These are phyloP conservation scores for Cyclura pinguis DNA, from an alignment of 2,797 vertebrate species.

Conservation along the genomic window DNA sequence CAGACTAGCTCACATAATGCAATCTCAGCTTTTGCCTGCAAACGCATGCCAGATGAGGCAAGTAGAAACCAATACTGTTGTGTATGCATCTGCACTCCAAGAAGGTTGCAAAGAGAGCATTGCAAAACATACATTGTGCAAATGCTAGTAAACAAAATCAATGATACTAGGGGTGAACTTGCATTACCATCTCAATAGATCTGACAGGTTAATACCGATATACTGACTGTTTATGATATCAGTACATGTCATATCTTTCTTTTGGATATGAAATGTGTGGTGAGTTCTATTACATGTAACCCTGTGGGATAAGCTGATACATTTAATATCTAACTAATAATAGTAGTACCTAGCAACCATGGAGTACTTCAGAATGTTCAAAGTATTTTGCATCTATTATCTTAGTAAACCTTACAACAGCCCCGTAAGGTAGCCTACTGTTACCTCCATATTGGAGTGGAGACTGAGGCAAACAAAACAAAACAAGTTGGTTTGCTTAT, in stretches of 20 bases:
- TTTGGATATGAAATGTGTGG: constrained; percentile 48
- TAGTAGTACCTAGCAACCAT: not conserved
- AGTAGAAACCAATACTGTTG: constrained; percentile 49
- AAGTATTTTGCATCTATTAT: not conserved
- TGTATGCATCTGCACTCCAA: constrained; percentile 62
- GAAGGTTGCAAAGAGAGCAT: not conserved
- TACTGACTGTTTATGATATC: constrained; percentile 56
- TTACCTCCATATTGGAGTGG: not conserved
- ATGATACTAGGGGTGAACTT: accelerated
- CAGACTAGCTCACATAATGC: constrained; percentile 58
- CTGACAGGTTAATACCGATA: constrained; percentile 46
- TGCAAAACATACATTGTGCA: constrained; percentile 40
- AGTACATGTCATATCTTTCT: not conserved
- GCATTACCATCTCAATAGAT: constrained; percentile 19
- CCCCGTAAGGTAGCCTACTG: not conserved
- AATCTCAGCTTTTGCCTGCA: constrained; percentile 69
- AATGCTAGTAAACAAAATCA: constrained; percentile 7
- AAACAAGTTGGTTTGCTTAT: not conserved
- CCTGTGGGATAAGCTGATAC: not conserved
- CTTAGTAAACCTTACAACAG: not conserved
- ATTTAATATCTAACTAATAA: constrained; percentile 2
- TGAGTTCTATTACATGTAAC: constrained; percentile 47
- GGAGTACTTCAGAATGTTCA: not conserved
- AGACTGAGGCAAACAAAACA: not conserved
- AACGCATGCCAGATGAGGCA: constrained; percentile 72